These are phyloP conservation scores for Sclerodermus sp. DNA, from an alignment of 2,888 invertebrate genomes.

Conservation along the genomic window DNA sequence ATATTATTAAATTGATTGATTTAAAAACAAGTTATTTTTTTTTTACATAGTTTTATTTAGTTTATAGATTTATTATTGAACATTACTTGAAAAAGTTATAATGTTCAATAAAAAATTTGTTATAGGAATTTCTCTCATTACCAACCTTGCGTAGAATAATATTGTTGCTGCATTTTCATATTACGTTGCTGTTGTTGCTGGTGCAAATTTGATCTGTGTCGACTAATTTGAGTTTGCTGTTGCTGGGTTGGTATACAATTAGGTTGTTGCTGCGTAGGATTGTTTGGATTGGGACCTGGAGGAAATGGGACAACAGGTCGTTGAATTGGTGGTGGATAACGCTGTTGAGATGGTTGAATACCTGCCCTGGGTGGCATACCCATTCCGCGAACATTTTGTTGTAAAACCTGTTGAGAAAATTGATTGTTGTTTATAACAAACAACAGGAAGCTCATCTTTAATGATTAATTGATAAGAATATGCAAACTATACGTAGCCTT, in stretches of 20 bases:
- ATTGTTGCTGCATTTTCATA: constrained; percentile 59
- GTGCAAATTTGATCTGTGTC: constrained; percentile 46
- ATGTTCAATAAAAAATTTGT: too few relatives aligned
- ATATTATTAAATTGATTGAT: too few relatives aligned
- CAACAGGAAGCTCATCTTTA: too few relatives aligned
- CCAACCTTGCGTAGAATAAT: constrained; percentile 61
- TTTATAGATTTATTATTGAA: too few relatives aligned
- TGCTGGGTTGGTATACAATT: constrained; percentile 55
- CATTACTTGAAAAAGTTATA: too few relatives aligned
- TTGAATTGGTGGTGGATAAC: constrained; percentile 61
- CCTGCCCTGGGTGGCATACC: constrained; percentile 52
- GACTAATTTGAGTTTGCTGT: constrained; percentile 46
- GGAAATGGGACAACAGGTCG: constrained; percentile 61
- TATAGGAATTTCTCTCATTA: too few relatives aligned
- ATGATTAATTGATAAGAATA: too few relatives aligned
- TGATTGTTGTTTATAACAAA: background rate
- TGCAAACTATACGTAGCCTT: too few relatives aligned
- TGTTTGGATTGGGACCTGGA: constrained; percentile 56
- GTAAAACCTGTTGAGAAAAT: constrained; percentile 38
- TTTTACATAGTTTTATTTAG: too few relatives aligned
- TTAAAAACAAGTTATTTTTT: too few relatives aligned
- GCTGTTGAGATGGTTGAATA: constrained; percentile 53
- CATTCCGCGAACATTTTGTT: constrained; percentile 55
- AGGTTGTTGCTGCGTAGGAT: constrained; percentile 49
- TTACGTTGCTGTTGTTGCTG: constrained; percentile 54